A percentile compares a stretch with the other conserved stretches of the same genome.
These are phyloP conservation scores for Cosmorhoe ocellata DNA, from an alignment of 2,888 invertebrate species.

Conservation along the genomic window DNA sequence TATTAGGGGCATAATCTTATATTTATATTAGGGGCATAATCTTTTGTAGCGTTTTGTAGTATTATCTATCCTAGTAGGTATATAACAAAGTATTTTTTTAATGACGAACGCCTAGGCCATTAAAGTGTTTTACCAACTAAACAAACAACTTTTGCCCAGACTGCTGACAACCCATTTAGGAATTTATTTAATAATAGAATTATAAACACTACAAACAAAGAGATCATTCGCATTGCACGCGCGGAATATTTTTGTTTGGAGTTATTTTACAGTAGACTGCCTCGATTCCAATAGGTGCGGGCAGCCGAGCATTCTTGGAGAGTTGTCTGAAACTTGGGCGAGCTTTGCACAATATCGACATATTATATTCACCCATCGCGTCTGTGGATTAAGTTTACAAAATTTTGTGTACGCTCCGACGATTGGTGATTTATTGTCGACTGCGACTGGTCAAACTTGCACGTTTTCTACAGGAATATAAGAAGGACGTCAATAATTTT, in stretches of 20 bases:
- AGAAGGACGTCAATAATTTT: constrained; percentile 11
- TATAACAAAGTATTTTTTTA: too few species aligned
- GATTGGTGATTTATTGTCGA: constrained; percentile 50
- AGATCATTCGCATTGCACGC: constrained; percentile 26
- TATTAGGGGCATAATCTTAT: too few species aligned
- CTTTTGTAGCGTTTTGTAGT: too few species aligned
- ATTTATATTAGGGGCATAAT: too few species aligned
- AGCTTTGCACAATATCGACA: constrained; percentile 56
- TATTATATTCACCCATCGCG: constrained; percentile 43
- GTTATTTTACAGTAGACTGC: constrained; percentile 63
- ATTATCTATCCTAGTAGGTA: too few species aligned
- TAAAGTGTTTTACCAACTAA: too few species aligned
- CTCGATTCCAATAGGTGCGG: constrained; percentile 45
- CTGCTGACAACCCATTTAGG: too few species aligned
- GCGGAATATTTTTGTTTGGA: constrained; percentile 54
- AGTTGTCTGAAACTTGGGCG: constrained; percentile 54
- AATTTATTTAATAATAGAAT: constrained; percentile 8
- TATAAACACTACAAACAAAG: constrained; percentile 16
- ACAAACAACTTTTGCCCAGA: too few species aligned
- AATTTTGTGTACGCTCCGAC: constrained; percentile 51
- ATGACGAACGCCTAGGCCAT: too few species aligned
- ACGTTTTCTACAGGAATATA: constrained; percentile 17
- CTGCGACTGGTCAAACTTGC: constrained; percentile 29
- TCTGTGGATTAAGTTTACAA: constrained; percentile 58
- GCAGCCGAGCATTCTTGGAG: constrained; percentile 48